phyloP scores from a whole-genome alignment of 1,140 invertebrate genomes.

The Ericerus pela region DNA sequence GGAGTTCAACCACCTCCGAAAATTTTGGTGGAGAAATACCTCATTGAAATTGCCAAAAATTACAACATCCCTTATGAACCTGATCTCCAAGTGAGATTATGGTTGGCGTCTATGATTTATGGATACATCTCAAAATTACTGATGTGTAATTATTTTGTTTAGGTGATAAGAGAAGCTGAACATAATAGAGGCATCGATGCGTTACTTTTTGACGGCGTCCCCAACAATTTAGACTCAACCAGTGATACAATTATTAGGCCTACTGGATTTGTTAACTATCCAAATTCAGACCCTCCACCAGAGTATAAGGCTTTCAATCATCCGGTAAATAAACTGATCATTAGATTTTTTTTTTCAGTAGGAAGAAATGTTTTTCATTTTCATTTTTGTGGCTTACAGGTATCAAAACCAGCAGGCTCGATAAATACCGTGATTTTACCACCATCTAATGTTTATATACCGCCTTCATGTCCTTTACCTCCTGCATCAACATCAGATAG shows the following conservation, averaged over 20 bases:
- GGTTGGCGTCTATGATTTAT: background rate
- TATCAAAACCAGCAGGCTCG: slow-evolving; percentile 12
- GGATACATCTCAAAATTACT: background rate
- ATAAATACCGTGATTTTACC: slow-evolving; percentile 13
- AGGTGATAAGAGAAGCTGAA: slow-evolving; percentile 66
- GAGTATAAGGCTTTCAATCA: slow-evolving; percentile 36
- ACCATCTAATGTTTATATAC: slow-evolving; percentile 12
- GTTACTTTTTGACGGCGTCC: slow-evolving; percentile 55
- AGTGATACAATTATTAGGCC: slow-evolving; percentile 33
- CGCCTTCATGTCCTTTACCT: slow-evolving; percentile 3
- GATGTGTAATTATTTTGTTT: slow-evolving; percentile 13
- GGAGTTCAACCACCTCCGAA: slow-evolving; percentile 92
- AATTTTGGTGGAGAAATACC: slow-evolving; percentile 85
- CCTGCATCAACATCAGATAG: background rate
- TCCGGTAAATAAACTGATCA: slow-evolving; percentile 33
- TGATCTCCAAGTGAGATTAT: slow-evolving; percentile 54
- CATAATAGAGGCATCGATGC: slow-evolving; percentile 41
- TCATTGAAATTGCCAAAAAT: slow-evolving; percentile 92
- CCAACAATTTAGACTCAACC: slow-evolving; percentile 36
- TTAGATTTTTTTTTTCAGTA: slow-evolving; percentile 20
- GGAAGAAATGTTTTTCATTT: background rate
- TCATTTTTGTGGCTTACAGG: background rate
- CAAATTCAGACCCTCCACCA: slow-evolving; percentile 41
- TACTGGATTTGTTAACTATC: slow-evolving; percentile 62
- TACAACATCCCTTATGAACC: slow-evolving; percentile 85